phyloP scores from a whole-genome alignment of 92 coral and sea anemone genomes.

The Muricea muricata region DNA sequence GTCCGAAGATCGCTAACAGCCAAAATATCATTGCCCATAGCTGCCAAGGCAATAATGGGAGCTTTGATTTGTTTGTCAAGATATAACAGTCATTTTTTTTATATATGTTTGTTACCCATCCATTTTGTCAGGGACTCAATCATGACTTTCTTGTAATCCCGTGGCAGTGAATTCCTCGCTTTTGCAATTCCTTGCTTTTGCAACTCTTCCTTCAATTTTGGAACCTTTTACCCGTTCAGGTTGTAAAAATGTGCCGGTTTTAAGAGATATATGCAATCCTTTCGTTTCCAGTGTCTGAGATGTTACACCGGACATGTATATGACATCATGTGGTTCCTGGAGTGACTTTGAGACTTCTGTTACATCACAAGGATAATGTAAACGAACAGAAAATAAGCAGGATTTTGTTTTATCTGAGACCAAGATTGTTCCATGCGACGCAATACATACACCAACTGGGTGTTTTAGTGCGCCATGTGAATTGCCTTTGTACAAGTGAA shows the following conservation, averaged over 20 bases:
- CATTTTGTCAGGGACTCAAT: constrained; percentile 26
- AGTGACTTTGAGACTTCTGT: constrained; percentile 38
- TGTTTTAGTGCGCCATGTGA: constrained; percentile 29
- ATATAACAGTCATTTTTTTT: constrained; percentile 13
- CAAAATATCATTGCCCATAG: constrained; percentile 48
- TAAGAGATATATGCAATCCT: neutral
- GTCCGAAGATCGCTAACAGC: constrained; percentile 37
- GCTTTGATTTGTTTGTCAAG: constrained; percentile 41
- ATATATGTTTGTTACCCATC: constrained; percentile 22
- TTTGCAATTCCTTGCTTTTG: no score
- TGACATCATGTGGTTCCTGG: constrained; percentile 31
- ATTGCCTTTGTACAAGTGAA: constrained; percentile 34
- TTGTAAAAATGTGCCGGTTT: neutral
- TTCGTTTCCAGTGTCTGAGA: neutral
- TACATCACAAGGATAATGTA: constrained; percentile 59
- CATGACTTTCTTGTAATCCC: constrained; percentile 23
- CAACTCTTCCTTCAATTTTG: neutral
- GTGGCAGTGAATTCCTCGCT: neutral
- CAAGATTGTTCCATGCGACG: constrained; percentile 43
- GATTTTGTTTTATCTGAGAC: constrained; percentile 50
- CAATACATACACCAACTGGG: constrained; percentile 53
- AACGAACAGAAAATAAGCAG: constrained; percentile 30
- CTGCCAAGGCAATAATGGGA: constrained; percentile 43
- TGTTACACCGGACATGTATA: neutral
- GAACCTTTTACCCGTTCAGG: neutral